A percentile compares a stretch with the other conserved stretches of the same genome.
These are phyloP conservation scores for Festucalex cinctus DNA, from an alignment of 2,113 vertebrate genomes.

Conservation along the genomic window DNA sequence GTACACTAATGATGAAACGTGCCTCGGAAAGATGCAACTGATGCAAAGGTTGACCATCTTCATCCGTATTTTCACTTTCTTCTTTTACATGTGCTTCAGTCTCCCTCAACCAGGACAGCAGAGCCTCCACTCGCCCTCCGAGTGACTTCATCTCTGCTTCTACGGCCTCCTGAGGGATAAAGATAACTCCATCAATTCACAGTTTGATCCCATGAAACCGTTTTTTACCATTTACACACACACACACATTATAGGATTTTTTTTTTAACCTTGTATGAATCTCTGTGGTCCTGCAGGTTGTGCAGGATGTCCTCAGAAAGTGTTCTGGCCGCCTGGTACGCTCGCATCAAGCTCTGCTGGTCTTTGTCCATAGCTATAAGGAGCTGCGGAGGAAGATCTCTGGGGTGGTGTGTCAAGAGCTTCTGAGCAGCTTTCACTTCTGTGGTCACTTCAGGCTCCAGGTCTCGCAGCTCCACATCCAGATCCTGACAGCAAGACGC, in stretches of 20 bases:
- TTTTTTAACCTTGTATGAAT: constrained; percentile 75
- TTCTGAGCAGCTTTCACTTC: constrained; percentile 76
- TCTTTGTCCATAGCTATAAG: constrained; percentile 89
- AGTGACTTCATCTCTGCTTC: constrained; percentile 67
- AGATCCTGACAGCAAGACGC: constrained; percentile 70
- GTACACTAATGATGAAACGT: constrained; percentile 9
- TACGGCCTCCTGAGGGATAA: constrained; percentile 59
- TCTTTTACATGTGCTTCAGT: constrained; percentile 48
- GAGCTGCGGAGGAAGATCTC: constrained; percentile 85
- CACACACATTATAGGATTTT: background rate
- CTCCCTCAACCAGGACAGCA: constrained; percentile 76
- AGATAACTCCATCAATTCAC: background rate
- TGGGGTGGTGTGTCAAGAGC: constrained; percentile 71
- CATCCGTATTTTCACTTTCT: constrained; percentile 32
- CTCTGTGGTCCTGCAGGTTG: constrained; percentile 69
- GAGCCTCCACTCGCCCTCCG: constrained; percentile 65
- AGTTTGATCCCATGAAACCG: background rate
- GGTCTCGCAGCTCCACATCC: constrained; percentile 80
- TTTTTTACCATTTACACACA: background rate
- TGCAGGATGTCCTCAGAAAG: constrained; percentile 72
- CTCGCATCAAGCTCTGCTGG: constrained; percentile 82
- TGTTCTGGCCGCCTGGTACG: constrained; percentile 74
- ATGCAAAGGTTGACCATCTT: constrained; percentile 40
- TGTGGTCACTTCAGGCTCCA: constrained; percentile 77
- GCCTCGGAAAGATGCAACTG: constrained; percentile 76